These are phyloP conservation scores for Drosophila pullipes DNA, from an alignment of 2,888 invertebrate genomes.

Conservation along the genomic window DNA sequence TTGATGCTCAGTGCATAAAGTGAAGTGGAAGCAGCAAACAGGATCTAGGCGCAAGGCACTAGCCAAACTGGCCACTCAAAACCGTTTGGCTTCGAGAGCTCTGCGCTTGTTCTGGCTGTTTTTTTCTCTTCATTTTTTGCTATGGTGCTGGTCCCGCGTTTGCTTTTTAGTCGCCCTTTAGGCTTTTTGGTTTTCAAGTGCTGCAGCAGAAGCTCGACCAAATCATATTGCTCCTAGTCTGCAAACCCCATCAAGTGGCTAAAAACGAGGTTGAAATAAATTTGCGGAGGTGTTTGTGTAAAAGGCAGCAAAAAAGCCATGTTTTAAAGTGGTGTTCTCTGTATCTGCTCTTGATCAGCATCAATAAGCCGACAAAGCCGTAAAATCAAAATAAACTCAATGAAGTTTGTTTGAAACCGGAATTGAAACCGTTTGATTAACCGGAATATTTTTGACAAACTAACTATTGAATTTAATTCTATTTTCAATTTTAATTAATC, in stretches of 20 bases:
- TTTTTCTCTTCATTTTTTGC: not conserved
- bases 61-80: slow-evolving; percentile 36
- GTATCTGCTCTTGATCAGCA: not conserved
- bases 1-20: slow-evolving; percentile 27
- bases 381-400: not conserved
- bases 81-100: slow-evolving; percentile 38
- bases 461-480: not conserved
- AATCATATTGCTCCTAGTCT: slow-evolving; percentile 12
- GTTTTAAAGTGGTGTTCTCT: not conserved
- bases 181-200: slow-evolving; percentile 43
- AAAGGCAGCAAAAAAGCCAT: not conserved
- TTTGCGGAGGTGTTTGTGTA: not conserved
- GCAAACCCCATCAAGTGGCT: slow-evolving; percentile 9
- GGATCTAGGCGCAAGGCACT: slow-evolving; percentile 20
- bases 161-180: slow-evolving; percentile 32
- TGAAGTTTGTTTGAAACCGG: not conserved
- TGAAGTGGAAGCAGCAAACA: slow-evolving; percentile 27
- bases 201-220: slow-evolving; percentile 20
- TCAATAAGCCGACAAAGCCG: not conserved
- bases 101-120: slow-evolving; percentile 3
- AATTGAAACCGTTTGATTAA: not conserved
- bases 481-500: not conserved
- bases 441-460: not conserved
- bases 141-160: slow-evolving; percentile 12
- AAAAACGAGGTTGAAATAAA: slow-evolving; percentile 4